Percentiles rank a stretch among this genome's conserved stretches.
These are phyloP conservation scores for Unio delphinus DNA, from an alignment of 2,888 invertebrate genomes.

Conservation along the genomic window DNA sequence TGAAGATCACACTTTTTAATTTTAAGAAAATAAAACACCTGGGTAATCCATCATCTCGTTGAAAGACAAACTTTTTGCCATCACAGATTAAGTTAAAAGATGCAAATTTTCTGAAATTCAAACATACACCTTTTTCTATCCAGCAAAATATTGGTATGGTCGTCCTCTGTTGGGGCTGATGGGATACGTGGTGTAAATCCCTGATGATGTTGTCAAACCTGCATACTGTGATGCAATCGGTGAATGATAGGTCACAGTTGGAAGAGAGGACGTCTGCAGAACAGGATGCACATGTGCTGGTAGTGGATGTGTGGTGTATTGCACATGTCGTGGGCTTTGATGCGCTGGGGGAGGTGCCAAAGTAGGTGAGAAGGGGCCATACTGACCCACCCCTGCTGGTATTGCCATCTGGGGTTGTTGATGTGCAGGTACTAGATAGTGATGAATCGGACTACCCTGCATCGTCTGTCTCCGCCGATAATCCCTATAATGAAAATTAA, in stretches of 20 bases:
- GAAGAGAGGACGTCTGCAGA: slow-evolving; percentile 56
- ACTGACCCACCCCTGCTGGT: slow-evolving; percentile 60
- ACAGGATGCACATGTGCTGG: slow-evolving; percentile 82
- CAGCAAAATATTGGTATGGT: slow-evolving; percentile 76
- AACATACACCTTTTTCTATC: slow-evolving; percentile 19
- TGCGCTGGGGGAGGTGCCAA: slow-evolving; percentile 86
- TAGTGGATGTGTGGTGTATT: slow-evolving; percentile 81
- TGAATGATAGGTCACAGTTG: slow-evolving; percentile 51
- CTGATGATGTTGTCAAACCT: slow-evolving; percentile 76
- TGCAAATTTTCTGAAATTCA: slow-evolving; percentile 15
- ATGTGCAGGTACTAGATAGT: slow-evolving; percentile 69
- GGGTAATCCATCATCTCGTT: not conserved
- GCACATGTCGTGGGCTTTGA: slow-evolving; percentile 78
- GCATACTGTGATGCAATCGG: slow-evolving; percentile 75
- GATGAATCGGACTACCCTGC: slow-evolving; percentile 62
- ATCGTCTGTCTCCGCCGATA: slow-evolving; percentile 76
- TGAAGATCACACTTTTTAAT: slow-evolving; percentile 1
- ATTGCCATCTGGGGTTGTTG: slow-evolving; percentile 65
- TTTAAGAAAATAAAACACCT: slow-evolving; percentile 5
- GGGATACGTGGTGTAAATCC: slow-evolving; percentile 78
- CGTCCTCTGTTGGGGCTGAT: slow-evolving; percentile 79
- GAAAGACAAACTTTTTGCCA: not conserved
- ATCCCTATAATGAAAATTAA: slow-evolving; percentile 51
- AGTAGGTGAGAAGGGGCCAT: slow-evolving; percentile 63
- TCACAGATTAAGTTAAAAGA: slow-evolving; percentile 11